Base-by-base conservation (phyloP, 2,113 vertebrate genomes). In the Epinephelus moara region DNA sequence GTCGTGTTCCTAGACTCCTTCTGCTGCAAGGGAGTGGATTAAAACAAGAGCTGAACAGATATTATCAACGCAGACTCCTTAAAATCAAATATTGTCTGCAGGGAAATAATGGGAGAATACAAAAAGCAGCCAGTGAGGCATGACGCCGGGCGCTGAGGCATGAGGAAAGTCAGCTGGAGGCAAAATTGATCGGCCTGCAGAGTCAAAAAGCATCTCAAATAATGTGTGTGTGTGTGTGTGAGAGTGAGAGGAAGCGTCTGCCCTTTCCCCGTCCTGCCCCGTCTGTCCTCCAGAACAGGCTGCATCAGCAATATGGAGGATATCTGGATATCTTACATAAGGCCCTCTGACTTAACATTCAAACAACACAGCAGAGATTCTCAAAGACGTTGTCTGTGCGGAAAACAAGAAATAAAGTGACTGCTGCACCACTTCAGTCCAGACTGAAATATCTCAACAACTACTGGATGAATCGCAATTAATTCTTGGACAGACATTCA, bases 241-340 rank as follows among this genome's bases (percentile, higher is more conserved):
- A 37, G 53, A 18, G 12, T 14, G 47, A 6, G 75, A 49, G 72
- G 50, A 76, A 50, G 62, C 27, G 45, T 81, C 50, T 76, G 82
- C 25, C 86, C 88, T 87, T 84, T 69, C 33, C n/a, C 72, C 9
- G 61, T 78, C 82, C 89, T 82, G 75, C 49, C 72, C 82, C 25
- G 33, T 86, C 85, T 70, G 89, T 85, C 89, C 92, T 91, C 80
- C 78, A 85, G 81, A 76, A 90, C 15, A 12, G 2, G 88, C 86
- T 82, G 89, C 86, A 76, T 89, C 92, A 92, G 90, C 89, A 81
- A 55, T 27, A 78, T 64, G 25, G 75, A 78, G n/a, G 74, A 56
- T 3, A 69, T 40, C 30, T 25, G 61, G 81, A 47, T 80, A 7
- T 84, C 74, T 89, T 85, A 89, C 82, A 88, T 86, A 70, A 88